phyloP scores from a whole-genome alignment of 2,113 vertebrate genomes.

The Hemiscyllium ocellatum region DNA sequence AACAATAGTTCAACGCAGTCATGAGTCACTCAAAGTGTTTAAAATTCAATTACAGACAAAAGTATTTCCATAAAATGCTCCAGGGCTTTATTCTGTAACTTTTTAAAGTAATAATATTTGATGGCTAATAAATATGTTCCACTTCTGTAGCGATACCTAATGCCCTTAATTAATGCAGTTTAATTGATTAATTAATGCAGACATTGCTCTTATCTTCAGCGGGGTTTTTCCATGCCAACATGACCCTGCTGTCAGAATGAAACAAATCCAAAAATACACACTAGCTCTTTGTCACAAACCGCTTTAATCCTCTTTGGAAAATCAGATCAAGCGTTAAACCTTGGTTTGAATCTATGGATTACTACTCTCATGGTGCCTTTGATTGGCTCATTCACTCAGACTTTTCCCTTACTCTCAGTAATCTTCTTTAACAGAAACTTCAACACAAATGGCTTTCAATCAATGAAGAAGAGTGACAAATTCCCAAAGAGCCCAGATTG shows the following conservation, averaged over 20 bases:
- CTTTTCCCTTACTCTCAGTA: neutral
- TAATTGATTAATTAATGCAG: neutral
- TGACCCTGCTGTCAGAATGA: neutral
- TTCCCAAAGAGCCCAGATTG: neutral
- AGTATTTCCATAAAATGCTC: neutral
- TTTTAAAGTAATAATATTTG: neutral
- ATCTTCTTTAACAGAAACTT: neutral
- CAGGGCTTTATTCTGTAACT: neutral
- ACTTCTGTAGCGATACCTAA: no score
- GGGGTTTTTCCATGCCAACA: neutral
- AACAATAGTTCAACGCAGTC: neutral
- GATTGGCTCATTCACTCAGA: neutral
- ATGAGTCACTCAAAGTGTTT: neutral
- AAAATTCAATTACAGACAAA: neutral
- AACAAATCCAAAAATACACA: neutral
- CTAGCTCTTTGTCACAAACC: neutral
- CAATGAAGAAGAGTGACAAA: neutral
- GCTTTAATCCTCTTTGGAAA: conserved; percentile 22
- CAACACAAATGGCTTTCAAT: neutral
- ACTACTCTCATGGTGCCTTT: neutral
- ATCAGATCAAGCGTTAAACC: neutral
- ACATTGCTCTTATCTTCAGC: neutral
- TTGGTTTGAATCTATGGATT: neutral
- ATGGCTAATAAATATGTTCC: neutral
- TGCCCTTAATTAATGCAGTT: neutral